Evolutionary conservation across 2,888 invertebrate genomes (phyloP), one percentile per base, ranked within the genome.

Genomic region (Ecdyonurus torrentis): DNA sequence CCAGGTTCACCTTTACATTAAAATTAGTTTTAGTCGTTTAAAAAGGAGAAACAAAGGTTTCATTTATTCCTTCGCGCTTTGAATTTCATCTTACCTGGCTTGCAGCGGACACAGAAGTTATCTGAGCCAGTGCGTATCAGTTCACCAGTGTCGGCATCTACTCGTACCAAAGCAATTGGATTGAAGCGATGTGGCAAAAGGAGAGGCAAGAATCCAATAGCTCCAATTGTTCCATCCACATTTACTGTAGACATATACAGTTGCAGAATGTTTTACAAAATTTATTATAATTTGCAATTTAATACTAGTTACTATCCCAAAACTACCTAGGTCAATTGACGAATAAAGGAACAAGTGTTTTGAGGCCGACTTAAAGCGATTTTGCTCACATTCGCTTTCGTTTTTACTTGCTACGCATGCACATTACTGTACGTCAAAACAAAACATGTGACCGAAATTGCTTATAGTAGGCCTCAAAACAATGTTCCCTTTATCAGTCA

Each of bases 191-290:
- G 72, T 2, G 96, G 95, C 66, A 93, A 79, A 62, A 82, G 77
- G 69, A 81, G 76, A 0, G 93, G 92, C 61, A 92, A 79, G 75
- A 95, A 97, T 0, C 97, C 97, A 62, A 96, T 89, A 10, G 96
- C 90, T 1, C 96, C 97, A 52, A 90, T 78, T 63, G 83, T 89
- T 74, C 89, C 91, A 74, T 92, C 89, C 69, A 89, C 85, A 75
- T 97, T 97, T 25, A 92, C 93, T 94, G 77, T 52, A 80, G 82
- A 63, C 64, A 65, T 59, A 65, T n/a, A n/a, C n/a, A n/a, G n/a
- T n/a, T n/a, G n/a, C n/a, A n/a, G n/a, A n/a, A n/a, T 61, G n/a
- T n/a, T n/a, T n/a, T n/a, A n/a, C n/a, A n/a, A n/a, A n/a, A n/a
- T n/a, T n/a, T n/a, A n/a, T n/a, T n/a, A 37, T 63, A 59, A 18